Conservation (phyloP, 2,797 vertebrate genomes). For the Molossus alvarezi region DNA sequence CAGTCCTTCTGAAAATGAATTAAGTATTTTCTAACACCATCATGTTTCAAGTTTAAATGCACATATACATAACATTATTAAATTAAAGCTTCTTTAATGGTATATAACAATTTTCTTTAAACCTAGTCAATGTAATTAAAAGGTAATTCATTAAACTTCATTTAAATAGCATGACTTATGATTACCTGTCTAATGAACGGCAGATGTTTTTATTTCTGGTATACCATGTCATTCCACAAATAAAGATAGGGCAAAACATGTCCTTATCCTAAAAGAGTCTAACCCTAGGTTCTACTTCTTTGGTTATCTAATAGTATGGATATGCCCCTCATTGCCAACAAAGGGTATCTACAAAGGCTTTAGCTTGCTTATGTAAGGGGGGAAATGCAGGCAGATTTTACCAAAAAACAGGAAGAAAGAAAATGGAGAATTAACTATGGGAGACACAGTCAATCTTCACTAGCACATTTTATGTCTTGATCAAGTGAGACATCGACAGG, state of each 20-base stretch:
- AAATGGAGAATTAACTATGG: not conserved
- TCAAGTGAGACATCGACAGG: not conserved
- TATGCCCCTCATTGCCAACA: not conserved
- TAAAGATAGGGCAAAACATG: not conserved
- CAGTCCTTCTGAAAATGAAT: conserved; percentile 18
- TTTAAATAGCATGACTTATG: conserved; percentile 9
- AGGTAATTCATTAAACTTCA: not conserved
- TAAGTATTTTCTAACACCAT: not conserved
- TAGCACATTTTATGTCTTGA: not conserved
- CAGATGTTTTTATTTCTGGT: conserved; percentile 4
- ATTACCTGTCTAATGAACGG: not conserved
- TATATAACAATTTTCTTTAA: not conserved
- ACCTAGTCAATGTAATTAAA: not conserved
- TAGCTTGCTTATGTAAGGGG: not conserved
- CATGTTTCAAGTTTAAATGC: not conserved
- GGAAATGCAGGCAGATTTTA: not conserved
- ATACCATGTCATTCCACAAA: not conserved
- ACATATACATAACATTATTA: not conserved
- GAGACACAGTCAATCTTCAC: not conserved
- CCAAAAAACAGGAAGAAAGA: too few species aligned
- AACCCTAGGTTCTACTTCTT: not conserved
- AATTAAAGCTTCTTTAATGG: not conserved
- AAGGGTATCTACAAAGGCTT: not conserved
- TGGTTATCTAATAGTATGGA: not conserved
- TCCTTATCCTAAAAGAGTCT: not conserved